phyloP scores from a whole-genome alignment of 2,888 invertebrate genomes.

The Elmis aenea region DNA sequence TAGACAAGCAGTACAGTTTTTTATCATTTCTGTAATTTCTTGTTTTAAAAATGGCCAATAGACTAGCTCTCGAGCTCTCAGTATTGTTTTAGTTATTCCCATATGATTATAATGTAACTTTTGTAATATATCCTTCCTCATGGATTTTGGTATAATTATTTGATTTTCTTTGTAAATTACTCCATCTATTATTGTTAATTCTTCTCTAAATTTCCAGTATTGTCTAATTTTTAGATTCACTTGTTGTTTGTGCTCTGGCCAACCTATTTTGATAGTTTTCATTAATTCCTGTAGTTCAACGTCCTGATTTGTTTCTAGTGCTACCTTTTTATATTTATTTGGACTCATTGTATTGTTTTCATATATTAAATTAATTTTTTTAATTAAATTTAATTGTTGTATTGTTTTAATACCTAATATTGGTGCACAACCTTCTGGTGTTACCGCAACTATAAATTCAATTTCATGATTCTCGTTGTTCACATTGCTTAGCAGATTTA shows the following conservation, averaged over 20 bases:
- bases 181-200: slow-evolving; percentile 2
- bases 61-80: slow-evolving; percentile 11
- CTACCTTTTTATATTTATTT: slow-evolving; percentile 8
- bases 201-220: slow-evolving; percentile 8
- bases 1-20: slow-evolving; percentile 26
- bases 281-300: slow-evolving; percentile 8
- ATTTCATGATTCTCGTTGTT: no score
- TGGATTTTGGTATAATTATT: slow-evolving; percentile 21
- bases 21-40: slow-evolving; percentile 21
- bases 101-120: slow-evolving; percentile 34
- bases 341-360: slow-evolving; percentile 11
- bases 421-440: no score
- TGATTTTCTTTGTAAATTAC: slow-evolving; percentile 6
- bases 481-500: no score
- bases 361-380: no score
- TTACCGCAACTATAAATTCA: no score
- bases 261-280: slow-evolving; percentile 12
- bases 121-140: slow-evolving; percentile 20
- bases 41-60: slow-evolving; percentile 27
- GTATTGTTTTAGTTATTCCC: slow-evolving; percentile 22
- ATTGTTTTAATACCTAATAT: no score
- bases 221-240: background rate
- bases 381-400: slow-evolving; percentile 11
- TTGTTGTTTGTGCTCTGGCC: slow-evolving; percentile 16
- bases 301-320: slow-evolving; percentile 10